Conservation (phyloP, 2,797 vertebrate genomes). For the Falco biarmicus region DNA sequence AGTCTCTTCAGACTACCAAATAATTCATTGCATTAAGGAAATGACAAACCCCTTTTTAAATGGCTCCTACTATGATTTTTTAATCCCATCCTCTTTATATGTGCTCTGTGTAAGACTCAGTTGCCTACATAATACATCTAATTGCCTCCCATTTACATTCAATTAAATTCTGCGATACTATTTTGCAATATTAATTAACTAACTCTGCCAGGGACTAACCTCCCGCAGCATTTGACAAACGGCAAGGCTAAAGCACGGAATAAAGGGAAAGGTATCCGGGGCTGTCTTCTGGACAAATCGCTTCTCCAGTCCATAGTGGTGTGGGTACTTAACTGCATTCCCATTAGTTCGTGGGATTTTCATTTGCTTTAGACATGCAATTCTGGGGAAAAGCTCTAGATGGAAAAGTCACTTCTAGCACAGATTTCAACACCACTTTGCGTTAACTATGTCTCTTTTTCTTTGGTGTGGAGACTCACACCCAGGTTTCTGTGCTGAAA, state of each 20-base stretch:
- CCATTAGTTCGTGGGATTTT: neutral
- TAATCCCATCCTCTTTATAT: neutral
- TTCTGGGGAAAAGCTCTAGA: neutral
- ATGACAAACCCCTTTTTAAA: neutral
- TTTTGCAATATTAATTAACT: conserved; percentile 21
- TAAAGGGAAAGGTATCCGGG: neutral
- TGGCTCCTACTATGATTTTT: neutral
- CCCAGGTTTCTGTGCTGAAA: neutral
- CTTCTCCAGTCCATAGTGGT: accelerated
- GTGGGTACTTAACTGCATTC: neutral
- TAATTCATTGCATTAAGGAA: neutral
- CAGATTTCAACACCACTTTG: neutral
- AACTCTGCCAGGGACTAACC: neutral
- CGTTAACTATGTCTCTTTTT: neutral
- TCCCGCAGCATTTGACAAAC: neutral
- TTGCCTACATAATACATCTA: neutral
- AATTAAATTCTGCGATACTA: neutral
- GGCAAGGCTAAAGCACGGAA: neutral
- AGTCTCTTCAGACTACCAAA: neutral
- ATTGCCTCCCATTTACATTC: neutral
- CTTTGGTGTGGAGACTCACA: neutral
- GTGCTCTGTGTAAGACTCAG: neutral
- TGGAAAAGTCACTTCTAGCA: neutral
- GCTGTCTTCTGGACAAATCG: neutral
- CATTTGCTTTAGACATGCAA: neutral